Base-by-base conservation (phyloP, 2,797 vertebrate species). In the Cirrhinus mrigala region DNA sequence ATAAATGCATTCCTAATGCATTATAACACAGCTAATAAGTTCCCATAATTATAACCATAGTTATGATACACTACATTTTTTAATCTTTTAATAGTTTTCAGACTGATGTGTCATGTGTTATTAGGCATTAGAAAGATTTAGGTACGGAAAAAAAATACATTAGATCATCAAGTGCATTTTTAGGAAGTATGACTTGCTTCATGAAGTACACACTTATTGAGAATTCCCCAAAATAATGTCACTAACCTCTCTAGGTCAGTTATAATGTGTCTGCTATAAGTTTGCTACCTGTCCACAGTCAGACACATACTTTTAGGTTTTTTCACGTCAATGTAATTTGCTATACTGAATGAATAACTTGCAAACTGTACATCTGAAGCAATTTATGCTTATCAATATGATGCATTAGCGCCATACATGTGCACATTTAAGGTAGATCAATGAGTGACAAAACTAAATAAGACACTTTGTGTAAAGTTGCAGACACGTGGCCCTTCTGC, bases 401-500 rank as follows among this genome's bases (percentile, higher is more conserved):
- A 81, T 69, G 18, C 48, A 80, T 3, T 40, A 8, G 2, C 3
- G 7, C 15, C 3, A 64, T 4, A 37, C 1, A 6, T 12, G 56
- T 6, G 7, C 0, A 37, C 10, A 1, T 33, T 16, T 6, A 29
- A 3, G 7, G 18, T 6, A 18, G 9, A 50, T n/a, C 8, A 76
- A 22, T 40, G 16, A 44, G 12, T 44, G 4, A 12, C 16, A 54
- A 48, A 60, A 18, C n/a, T 40, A 50, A 85, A 71, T 11, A 77
- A 87, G 27, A 78, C 40, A 84, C 71, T 66, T 37, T 54, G 80
- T 56, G 14, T 18, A 58, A 56, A 84, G 78, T 69, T 89, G 64
- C 22, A 89, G 81, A 87, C 85, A 89, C 87, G 81, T 88, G 83
- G 83, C 86, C 64, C 77, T 71, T 82, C 77, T 64, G 20, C 56